A percentile compares a stretch with the other conserved stretches of the same genome.
These are phyloP conservation scores for Phocoena sinus DNA, from an alignment of 2,113 vertebrate species.

Conservation along the genomic window DNA sequence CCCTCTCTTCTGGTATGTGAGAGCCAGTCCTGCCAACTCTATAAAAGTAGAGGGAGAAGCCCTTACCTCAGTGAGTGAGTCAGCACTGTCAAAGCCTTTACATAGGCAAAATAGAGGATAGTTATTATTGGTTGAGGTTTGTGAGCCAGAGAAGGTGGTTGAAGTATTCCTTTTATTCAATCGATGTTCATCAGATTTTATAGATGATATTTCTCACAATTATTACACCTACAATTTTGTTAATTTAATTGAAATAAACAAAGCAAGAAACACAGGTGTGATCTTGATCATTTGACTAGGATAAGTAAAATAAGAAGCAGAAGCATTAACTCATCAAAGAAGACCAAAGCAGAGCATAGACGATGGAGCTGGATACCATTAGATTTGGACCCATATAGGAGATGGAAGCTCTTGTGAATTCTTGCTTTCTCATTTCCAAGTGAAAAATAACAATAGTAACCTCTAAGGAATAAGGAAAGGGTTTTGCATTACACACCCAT, in stretches of 20 bases:
- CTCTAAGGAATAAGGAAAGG: not conserved
- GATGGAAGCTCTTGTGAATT: not conserved
- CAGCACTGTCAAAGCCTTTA: not conserved
- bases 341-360: not conserved
- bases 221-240: not conserved
- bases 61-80: not conserved
- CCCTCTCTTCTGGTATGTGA: not conserved
- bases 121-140: not conserved
- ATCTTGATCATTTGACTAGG: not conserved
- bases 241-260: not conserved
- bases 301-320: not conserved
- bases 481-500: not conserved
- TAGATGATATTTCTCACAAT: not conserved
- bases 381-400: not conserved
- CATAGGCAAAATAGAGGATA: not conserved
- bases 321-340: not conserved
- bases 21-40: not conserved
- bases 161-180: not conserved
- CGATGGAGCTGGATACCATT: not conserved
- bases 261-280: not conserved
- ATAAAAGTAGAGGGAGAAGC: not conserved
- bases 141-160: not conserved
- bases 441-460: not conserved
- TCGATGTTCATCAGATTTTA: not conserved
- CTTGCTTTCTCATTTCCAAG: not conserved